These are phyloP conservation scores for Bergia puertoricense DNA, from an alignment of 92 coral and sea anemone genomes.

Conservation along the genomic window DNA sequence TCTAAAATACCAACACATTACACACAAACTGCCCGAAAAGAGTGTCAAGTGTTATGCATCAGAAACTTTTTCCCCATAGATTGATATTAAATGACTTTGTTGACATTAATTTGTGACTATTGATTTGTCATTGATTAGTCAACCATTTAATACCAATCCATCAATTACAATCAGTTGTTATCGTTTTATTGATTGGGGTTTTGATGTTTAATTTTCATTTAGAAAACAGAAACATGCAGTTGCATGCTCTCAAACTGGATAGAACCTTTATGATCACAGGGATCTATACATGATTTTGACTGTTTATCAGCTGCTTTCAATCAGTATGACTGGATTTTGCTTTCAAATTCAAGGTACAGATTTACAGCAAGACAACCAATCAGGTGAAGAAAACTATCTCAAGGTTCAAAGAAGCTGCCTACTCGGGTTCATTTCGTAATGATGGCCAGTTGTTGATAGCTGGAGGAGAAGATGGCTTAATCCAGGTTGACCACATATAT, in stretches of 20 bases:
- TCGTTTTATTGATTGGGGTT: not conserved
- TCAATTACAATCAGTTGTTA: no score
- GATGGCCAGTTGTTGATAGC: constrained; percentile 92
- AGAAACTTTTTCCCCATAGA: no score
- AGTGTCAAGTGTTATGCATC: no score
- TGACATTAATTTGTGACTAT: not conserved
- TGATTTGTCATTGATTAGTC: no score
- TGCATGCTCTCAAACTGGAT: no score
- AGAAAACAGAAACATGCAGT: no score
- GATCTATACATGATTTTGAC: not conserved
- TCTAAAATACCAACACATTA: no score
- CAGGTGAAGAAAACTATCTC: constrained; percentile 85
- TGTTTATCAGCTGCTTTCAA: not conserved
- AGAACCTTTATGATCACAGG: no score
- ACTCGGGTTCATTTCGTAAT: constrained; percentile 80
- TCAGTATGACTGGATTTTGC: not conserved
- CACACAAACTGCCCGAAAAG: no score
- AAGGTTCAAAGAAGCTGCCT: constrained; percentile 81
- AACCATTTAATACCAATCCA: no score
- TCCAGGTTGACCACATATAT: constrained; percentile 56
- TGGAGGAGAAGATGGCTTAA: constrained; percentile 79
- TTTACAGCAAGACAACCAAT: constrained; percentile 84
- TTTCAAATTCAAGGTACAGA: constrained; percentile 61
- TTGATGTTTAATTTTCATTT: not conserved
- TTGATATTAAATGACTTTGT: not conserved